phyloP scores from a whole-genome alignment of 2,888 invertebrate genomes.

The Clunio marinus region DNA sequence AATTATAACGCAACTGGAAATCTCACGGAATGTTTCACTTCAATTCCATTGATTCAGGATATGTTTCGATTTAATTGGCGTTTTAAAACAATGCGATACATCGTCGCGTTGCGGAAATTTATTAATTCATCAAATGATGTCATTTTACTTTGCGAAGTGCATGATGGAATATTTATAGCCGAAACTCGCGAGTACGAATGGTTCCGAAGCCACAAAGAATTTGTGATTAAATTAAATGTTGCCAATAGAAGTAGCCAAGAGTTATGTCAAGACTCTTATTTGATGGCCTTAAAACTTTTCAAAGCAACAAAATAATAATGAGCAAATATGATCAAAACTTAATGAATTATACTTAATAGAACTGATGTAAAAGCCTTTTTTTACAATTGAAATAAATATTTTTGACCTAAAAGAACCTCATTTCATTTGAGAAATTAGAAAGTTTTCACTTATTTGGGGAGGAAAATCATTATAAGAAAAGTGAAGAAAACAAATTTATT shows the following conservation, averaged over 20 bases:
- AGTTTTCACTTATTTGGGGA: too few relatives aligned
- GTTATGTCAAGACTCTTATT: neutral
- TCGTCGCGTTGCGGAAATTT: neutral
- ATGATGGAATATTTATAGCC: neutral
- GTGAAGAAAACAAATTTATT: too few relatives aligned
- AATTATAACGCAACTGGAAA: neutral
- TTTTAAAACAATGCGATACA: neutral
- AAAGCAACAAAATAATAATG: too few relatives aligned
- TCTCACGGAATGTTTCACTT: neutral
- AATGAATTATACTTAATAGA: too few relatives aligned
- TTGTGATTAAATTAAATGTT: neutral
- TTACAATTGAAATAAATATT: too few relatives aligned
- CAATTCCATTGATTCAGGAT: neutral
- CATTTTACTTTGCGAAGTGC: neutral
- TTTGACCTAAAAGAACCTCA: too few relatives aligned
- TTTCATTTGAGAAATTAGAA: too few relatives aligned
- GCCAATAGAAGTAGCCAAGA: neutral
- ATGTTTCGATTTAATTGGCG: neutral
- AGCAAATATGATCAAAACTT: too few relatives aligned
- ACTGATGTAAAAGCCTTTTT: too few relatives aligned
- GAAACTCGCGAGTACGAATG: slow-evolving; percentile 11
- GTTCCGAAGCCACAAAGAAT: neutral
- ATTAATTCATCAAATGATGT: neutral
- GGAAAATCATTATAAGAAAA: too few relatives aligned
- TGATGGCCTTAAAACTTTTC: neutral